Evolutionary conservation across 2,888 invertebrate genomes (phyloP).

Genomic region (Diachrysia chrysitis): DNA sequence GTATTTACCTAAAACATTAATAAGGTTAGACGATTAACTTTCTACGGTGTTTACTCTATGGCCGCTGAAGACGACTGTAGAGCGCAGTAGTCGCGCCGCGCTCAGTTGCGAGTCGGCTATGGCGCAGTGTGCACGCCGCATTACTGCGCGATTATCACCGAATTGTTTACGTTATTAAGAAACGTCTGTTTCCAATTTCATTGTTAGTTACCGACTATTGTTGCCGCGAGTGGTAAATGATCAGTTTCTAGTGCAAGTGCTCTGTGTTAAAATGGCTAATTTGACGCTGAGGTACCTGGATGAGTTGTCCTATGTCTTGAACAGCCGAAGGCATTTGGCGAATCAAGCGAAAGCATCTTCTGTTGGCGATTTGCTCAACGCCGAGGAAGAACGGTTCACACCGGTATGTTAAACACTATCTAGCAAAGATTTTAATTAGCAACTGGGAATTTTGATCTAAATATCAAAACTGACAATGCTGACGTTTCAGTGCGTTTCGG

Average conservation of each 20-base stretch:
- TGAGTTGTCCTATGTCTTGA: constrained; percentile 86
- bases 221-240: constrained; percentile 63
- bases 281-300: constrained; percentile 87
- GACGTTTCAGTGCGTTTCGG: constrained; percentile 40
- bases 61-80: constrained; percentile 35
- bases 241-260: constrained; percentile 59
- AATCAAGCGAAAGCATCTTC: constrained; percentile 85
- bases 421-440: constrained; percentile 31
- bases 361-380: constrained; percentile 84
- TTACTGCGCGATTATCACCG: constrained; percentile 37
- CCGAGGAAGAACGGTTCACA: constrained; percentile 82
- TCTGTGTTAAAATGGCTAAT: constrained; percentile 79
- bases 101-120: constrained; percentile 73
- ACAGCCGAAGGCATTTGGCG: constrained; percentile 80
- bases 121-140: constrained; percentile 61
- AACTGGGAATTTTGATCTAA: constrained; percentile 41
- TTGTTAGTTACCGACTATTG: constrained; percentile 56
- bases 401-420: constrained; percentile 72
- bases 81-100: constrained; percentile 57
- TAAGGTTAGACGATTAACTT: constrained; percentile 61
- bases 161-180: constrained; percentile 74
- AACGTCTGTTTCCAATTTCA: constrained; percentile 58
- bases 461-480: constrained; percentile 28
- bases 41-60: constrained; percentile 62
- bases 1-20: constrained; percentile 53